Evolutionary conservation across 2,888 invertebrate genomes (phyloP).

Genomic region (Netelia inedita): DNA sequence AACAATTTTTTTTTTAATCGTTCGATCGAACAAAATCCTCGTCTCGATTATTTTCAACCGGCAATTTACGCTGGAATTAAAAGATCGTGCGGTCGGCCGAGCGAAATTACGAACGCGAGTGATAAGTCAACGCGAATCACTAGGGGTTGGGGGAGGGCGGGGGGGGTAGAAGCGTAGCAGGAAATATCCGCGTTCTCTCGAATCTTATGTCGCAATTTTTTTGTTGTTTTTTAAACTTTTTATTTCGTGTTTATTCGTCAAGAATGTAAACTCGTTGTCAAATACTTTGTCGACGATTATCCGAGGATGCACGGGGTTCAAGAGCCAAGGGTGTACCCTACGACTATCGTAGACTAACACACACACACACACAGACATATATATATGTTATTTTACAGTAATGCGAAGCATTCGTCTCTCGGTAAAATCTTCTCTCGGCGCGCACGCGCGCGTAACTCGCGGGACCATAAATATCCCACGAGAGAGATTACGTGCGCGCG

Average conservation of each 20-base stretch:
- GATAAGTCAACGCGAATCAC: conserved; percentile 25
- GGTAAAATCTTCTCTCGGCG: conserved; percentile 39
- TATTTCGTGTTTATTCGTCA: conserved; percentile 22
- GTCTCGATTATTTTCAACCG: not conserved
- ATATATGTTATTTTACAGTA: conserved; percentile 16
- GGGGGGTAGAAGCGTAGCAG: conserved; percentile 47
- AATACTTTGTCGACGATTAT: conserved; percentile 58
- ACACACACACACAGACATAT: not conserved
- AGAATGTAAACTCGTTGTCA: conserved; percentile 36
- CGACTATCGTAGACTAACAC: not conserved
- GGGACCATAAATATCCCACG: conserved; percentile 55
- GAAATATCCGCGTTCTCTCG: conserved; percentile 43
- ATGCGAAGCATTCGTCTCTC: conserved; percentile 56
- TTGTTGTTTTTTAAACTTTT: conserved; percentile 18
- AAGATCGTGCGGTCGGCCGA: conserved; percentile 38
- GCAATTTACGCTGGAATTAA: conserved; percentile 3
- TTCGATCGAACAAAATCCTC: not conserved
- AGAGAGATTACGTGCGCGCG: conserved; percentile 52
- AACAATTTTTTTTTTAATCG: not conserved
- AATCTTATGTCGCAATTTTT: conserved; percentile 42
- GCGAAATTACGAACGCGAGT: conserved; percentile 20
- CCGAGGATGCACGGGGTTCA: conserved; percentile 10
- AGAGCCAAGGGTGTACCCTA: not conserved
- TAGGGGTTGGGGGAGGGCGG: conserved; percentile 52
- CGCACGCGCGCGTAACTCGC: conserved; percentile 41